Evolutionary conservation across 2,113 vertebrate genomes (phyloP).

Genomic region (Thunnus thynnus): DNA sequence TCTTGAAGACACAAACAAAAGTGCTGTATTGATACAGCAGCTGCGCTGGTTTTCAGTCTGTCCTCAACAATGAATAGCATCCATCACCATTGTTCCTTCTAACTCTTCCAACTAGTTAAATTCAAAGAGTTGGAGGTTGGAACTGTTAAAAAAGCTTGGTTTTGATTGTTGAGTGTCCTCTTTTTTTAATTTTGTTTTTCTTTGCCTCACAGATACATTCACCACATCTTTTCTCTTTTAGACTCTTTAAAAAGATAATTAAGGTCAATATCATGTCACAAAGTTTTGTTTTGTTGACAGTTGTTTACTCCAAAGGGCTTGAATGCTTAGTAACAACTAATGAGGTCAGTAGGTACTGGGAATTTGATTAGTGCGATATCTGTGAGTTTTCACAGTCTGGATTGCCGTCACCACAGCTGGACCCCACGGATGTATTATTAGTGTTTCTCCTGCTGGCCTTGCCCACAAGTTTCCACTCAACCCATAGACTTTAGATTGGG

Average conservation of each 20-base stretch:
- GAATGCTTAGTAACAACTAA: too few species aligned
- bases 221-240: not conserved
- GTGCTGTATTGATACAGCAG: slow-evolving; percentile 12
- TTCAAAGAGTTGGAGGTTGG: slow-evolving; percentile 13
- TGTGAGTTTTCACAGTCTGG: too few species aligned
- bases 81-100: slow-evolving; percentile 9
- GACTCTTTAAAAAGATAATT: not conserved
- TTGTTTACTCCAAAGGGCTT: too few species aligned
- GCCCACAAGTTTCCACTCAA: too few species aligned
- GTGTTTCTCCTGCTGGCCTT: too few species aligned
- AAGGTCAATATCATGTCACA: not conserved
- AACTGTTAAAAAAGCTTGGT: not conserved
- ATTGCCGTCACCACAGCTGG: too few species aligned
- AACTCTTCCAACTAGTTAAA: slow-evolving; percentile 37
- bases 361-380: too few species aligned
- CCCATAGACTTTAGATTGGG: too few species aligned
- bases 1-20: slow-evolving; percentile 45
- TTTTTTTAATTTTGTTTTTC: not conserved
- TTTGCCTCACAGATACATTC: not conserved
- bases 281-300: too few species aligned
- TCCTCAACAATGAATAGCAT: slow-evolving; percentile 40
- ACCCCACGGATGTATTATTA: too few species aligned
- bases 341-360: too few species aligned
- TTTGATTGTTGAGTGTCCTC: not conserved
- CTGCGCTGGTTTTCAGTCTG: slow-evolving; percentile 28